phyloP scores from a whole-genome alignment of 2,888 invertebrate genomes.

The Drosophila mulleri region DNA sequence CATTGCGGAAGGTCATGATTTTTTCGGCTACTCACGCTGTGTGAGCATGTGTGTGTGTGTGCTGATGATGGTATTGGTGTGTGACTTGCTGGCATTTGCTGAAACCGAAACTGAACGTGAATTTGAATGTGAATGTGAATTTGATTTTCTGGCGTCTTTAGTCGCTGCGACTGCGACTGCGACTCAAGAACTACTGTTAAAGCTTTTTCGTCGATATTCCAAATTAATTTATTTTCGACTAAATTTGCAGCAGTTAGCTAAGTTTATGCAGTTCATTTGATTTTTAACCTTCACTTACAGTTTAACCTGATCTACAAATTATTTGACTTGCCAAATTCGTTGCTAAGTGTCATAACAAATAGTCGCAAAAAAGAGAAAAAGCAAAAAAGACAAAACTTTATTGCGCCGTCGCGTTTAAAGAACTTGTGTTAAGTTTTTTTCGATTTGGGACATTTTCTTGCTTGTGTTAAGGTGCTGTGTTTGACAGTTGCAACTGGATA shows the following conservation, averaged over 20 bases:
- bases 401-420: conserved; percentile 2
- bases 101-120: conserved; percentile 41
- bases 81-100: conserved; percentile 57
- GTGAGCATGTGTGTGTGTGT: conserved; percentile 19
- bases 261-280: conserved; percentile 4
- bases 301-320: conserved; percentile 6
- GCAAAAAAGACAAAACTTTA: not conserved
- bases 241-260: conserved; percentile 2
- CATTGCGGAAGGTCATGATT: conserved; percentile 84
- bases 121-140: conserved; percentile 45
- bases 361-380: not conserved
- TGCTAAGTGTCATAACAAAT: conserved; percentile 2
- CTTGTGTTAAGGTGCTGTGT: not conserved
- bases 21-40: conserved; percentile 60
- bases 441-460: not conserved
- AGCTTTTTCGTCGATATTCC: conserved; percentile 25
- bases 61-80: conserved; percentile 14
- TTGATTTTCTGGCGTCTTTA: conserved; percentile 50
- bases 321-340: not conserved
- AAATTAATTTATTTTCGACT: not conserved
- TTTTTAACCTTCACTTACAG: conserved; percentile 1
- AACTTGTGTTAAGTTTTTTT: not conserved
- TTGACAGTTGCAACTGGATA: not conserved
- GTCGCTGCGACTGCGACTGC: conserved; percentile 3
- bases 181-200: conserved; percentile 21